A percentile compares a stretch with the other conserved stretches of the same genome.
phyloP scores from a whole-genome alignment of 2,888 invertebrate species.

The Leucania comma region DNA sequence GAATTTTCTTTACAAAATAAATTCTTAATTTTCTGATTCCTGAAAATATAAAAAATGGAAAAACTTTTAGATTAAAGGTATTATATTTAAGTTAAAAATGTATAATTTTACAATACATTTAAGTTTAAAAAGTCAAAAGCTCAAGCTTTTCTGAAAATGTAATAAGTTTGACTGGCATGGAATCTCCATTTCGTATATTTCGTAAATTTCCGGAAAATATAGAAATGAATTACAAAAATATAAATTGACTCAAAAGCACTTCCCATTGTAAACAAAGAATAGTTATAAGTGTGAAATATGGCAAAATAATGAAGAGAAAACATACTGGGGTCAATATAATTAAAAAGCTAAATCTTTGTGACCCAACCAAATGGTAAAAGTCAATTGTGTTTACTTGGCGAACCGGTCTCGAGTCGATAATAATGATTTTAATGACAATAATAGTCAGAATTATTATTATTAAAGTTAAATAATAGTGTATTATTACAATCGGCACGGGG shows the following conservation, averaged over 20 bases:
- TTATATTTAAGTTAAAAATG: no score
- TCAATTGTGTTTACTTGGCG: slow-evolving; percentile 85
- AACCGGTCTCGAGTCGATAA: slow-evolving; percentile 74
- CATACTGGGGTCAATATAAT: slow-evolving; percentile 86
- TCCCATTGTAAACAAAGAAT: slow-evolving; percentile 46
- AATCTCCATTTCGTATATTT: not conserved
- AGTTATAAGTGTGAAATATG: slow-evolving; percentile 68
- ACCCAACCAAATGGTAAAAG: slow-evolving; percentile 87
- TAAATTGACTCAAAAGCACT: slow-evolving; percentile 17
- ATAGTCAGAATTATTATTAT: slow-evolving; percentile 84
- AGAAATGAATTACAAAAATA: not conserved
- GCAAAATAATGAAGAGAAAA: slow-evolving; percentile 81
- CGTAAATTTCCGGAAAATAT: not conserved
- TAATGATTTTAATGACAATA: slow-evolving; percentile 87
- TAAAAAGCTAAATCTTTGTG: slow-evolving; percentile 86
- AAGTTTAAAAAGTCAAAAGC: no score
- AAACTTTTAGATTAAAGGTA: no score
- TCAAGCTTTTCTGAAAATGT: no score
- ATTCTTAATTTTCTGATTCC: not conserved
- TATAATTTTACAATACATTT: no score
- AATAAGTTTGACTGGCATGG: no score
- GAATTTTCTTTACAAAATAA: not conserved
- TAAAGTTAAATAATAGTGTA: slow-evolving; percentile 81
- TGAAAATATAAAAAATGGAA: no score
- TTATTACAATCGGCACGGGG: slow-evolving; percentile 85